These are phyloP conservation scores for Saccostrea cuccullata DNA, from an alignment of 1,140 invertebrate species.

Conservation along the genomic window DNA sequence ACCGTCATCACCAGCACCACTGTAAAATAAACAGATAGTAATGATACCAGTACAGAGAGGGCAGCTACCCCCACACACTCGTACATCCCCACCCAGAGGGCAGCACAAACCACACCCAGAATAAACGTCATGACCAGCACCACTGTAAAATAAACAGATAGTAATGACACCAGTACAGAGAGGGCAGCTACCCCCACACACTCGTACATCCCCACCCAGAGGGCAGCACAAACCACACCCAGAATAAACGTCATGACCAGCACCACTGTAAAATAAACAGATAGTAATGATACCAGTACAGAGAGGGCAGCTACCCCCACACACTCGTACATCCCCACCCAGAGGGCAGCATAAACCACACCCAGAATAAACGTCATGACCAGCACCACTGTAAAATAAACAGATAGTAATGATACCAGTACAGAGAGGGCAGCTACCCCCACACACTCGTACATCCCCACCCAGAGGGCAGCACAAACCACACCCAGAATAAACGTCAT, in stretches of 20 bases:
- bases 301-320: conserved; percentile 82
- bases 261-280: conserved; percentile 21
- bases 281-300: no score
- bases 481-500: no score
- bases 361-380: conserved; percentile 74
- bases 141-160: not conserved
- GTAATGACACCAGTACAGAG: no score
- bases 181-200: conserved; percentile 81
- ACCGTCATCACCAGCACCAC: conserved; percentile 51
- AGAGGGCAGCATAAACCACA: conserved; percentile 79
- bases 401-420: no score
- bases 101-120: conserved; percentile 79
- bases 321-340: conserved; percentile 80
- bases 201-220: conserved; percentile 81
- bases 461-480: no score
- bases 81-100: conserved; percentile 80
- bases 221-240: conserved; percentile 78
- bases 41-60: no score
- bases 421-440: no score
- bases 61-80: conserved; percentile 82
- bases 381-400: conserved; percentile 39
- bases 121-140: conserved; percentile 61
- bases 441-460: no score
- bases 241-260: conserved; percentile 69
- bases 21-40: not conserved